Percentiles rank a stretch among this genome's conserved stretches.
These are phyloP conservation scores for Nasonovia ribisnigri DNA, from an alignment of 2,888 invertebrate genomes.

Conservation along the genomic window DNA sequence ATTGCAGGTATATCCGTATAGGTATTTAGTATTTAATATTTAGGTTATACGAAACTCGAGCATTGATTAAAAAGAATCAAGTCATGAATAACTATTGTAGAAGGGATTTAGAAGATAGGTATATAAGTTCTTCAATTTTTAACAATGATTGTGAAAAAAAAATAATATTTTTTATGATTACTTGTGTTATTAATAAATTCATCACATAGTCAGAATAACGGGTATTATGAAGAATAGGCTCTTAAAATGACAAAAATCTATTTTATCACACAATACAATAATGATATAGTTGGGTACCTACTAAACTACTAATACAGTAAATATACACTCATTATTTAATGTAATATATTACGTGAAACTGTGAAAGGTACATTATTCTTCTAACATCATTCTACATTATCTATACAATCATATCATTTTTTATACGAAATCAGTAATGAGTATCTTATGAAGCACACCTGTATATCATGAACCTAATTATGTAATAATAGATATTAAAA, in stretches of 20 bases:
- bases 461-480: background rate
- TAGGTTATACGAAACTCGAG: background rate
- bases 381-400: background rate
- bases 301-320: background rate
- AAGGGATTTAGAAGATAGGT: background rate
- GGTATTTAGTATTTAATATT: too few relatives aligned
- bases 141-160: background rate
- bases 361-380: background rate
- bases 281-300: background rate
- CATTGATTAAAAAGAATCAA: background rate
- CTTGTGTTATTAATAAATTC: background rate
- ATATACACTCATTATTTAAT: background rate
- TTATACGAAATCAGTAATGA: constrained; percentile 1
- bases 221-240: background rate
- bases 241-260: background rate
- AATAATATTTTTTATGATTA: background rate
- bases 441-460: background rate
- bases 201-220: background rate
- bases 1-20: background rate
- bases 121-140: background rate
- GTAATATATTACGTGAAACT: background rate
- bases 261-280: background rate
- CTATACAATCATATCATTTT: background rate
- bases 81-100: background rate
- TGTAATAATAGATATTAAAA: constrained; percentile 18